Percentiles rank a stretch among this genome's conserved stretches.
Conservation (phyloP, 2,888 invertebrate genomes). For the Napeogenes sylphis region DNA sequence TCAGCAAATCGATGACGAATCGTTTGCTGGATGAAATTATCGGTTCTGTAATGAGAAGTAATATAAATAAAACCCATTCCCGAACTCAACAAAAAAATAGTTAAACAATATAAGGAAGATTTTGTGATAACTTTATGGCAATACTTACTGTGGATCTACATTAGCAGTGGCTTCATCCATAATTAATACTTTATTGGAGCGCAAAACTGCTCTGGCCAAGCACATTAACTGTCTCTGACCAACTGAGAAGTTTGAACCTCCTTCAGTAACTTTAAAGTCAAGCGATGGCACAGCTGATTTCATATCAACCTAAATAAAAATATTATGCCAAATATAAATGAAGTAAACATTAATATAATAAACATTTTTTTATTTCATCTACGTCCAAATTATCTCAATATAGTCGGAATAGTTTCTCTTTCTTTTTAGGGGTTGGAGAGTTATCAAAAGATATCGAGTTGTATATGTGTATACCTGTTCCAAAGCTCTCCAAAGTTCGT, state of each 20-base stretch:
- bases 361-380: no score
- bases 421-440: no score
- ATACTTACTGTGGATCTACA: conserved; percentile 86
- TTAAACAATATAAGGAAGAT: neutral
- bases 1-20: conserved; percentile 86
- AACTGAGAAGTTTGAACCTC: conserved; percentile 89
- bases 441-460: neutral
- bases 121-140: no score
- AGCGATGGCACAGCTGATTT: conserved; percentile 82
- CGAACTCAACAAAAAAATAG: no score
- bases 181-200: conserved; percentile 89
- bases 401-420: no score
- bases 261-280: conserved; percentile 84
- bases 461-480: conserved; percentile 74
- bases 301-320: conserved; percentile 80
- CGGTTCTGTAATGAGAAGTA: conserved; percentile 74
- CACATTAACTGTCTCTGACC: conserved; percentile 95
- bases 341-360: neutral
- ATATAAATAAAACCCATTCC: neutral
- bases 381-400: no score
- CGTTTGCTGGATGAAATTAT: conserved; percentile 88
- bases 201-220: conserved; percentile 90
- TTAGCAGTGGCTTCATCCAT: conserved; percentile 97
- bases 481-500: conserved; percentile 83
- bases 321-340: neutral